Evolutionary conservation across 2,113 vertebrate species (phyloP), one percentile per base, ranked within the genome.

Genomic region (Halcyon senegalensis): DNA sequence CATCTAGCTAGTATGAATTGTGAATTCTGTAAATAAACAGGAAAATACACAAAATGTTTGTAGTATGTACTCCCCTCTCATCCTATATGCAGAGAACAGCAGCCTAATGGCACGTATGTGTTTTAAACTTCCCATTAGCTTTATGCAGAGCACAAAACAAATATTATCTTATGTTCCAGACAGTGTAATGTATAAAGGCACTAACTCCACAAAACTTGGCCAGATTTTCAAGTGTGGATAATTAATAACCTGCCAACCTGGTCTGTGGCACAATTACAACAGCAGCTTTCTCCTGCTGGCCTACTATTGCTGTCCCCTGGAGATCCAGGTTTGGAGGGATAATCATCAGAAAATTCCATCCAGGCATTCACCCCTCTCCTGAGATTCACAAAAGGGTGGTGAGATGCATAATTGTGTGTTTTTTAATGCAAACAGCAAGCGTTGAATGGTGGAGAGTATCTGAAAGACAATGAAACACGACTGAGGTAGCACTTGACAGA

Each of bases 81-180:
- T 31, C n/a, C 14, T 44, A 10, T 37, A 66, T 4, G 7, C 35
- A 50, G 4, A 48, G 18, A 55, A 15, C 3, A 7, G 69, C 4
- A 14, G 1, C 78, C 58, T 79, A 48, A 30, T 25, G 21, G 50
- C 74, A 58, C 0, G 0, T 3, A 28, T 2, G 20, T 3, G 3
- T 16, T 68, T 83, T 33, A 48, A 76, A 19, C 9, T 84, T 77
- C 50, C 28, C 28, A 8, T 33, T 62, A 30, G 48, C 11, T 94
- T 64, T 73, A 35, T 27, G 30, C 12, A 28, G 5, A 79, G 48
- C 7, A 35, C 35, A 79, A 85, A 72, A 16, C 23, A 82, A 87
- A 28, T 39, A 67, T 7, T 28, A 21, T 56, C 31, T 62, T 75
- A 23, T 1, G 1, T 15, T 75, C n/a, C 70, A 59, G 62, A 28